Conservation (phyloP, 2,113 vertebrate genomes). For the Nothocercus nigrocapillus region DNA sequence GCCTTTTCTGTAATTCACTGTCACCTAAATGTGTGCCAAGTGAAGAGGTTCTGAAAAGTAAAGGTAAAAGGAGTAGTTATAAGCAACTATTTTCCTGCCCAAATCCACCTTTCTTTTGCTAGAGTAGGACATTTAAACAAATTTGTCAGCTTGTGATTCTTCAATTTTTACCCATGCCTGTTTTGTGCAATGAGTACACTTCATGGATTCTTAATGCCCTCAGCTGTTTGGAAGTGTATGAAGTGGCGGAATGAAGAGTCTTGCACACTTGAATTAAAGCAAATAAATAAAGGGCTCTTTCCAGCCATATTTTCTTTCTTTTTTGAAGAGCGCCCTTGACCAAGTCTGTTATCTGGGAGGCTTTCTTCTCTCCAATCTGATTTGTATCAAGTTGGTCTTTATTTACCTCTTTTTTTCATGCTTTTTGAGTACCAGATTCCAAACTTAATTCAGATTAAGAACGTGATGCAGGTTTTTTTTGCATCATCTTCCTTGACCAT, state of each 20-base stretch:
- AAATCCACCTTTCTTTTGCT: neutral
- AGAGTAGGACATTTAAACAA: neutral
- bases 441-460: neutral
- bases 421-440: neutral
- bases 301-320: neutral
- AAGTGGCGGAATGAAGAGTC: neutral
- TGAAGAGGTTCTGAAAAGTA: neutral
- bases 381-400: neutral
- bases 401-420: neutral
- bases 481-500: rapidly evolving
- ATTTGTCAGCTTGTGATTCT: neutral
- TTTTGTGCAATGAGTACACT: neutral
- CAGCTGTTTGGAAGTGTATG: neutral
- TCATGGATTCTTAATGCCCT: neutral
- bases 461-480: neutral
- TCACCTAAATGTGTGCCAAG: neutral
- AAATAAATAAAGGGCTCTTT: conserved; percentile 5
- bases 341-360: neutral
- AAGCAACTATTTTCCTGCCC: neutral
- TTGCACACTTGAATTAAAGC: neutral
- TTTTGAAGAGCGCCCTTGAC: neutral
- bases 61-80: neutral
- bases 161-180: neutral
- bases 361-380: neutral
- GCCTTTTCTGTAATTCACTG: neutral